Percentiles rank a stretch among this genome's conserved stretches.
These are phyloP conservation scores for Naja naja DNA, from an alignment of 2,113 vertebrate genomes.

Conservation along the genomic window DNA sequence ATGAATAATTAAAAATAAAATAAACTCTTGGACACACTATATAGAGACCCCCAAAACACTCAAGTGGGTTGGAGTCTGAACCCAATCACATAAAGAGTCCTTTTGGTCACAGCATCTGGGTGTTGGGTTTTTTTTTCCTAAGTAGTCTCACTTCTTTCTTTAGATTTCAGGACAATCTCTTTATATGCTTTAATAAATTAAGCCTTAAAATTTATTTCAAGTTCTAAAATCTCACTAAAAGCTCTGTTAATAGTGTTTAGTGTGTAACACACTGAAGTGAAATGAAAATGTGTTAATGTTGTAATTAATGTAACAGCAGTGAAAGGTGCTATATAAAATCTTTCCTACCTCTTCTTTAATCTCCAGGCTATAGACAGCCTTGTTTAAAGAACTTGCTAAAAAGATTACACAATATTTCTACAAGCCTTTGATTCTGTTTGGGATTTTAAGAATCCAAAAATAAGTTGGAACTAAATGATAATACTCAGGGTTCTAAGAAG, in stretches of 20 bases:
- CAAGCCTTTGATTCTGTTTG: slow-evolving; percentile 40
- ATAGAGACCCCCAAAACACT: neutral
- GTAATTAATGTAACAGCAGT: neutral
- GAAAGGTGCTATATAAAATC: neutral
- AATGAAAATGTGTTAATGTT: neutral
- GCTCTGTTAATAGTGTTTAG: neutral
- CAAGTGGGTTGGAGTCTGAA: neutral
- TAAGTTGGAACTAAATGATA: slow-evolving; percentile 21
- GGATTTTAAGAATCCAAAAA: neutral
- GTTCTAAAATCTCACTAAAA: neutral
- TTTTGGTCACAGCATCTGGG: neutral
- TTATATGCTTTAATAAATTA: neutral
- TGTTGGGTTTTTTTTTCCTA: neutral
- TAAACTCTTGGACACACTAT: no score
- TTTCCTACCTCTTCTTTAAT: neutral
- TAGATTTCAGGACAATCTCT: neutral
- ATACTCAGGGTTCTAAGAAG: slow-evolving; percentile 28
- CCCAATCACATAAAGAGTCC: neutral
- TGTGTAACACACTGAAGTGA: neutral
- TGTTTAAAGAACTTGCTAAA: slow-evolving; percentile 49
- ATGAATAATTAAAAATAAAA: no score
- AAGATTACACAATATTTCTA: slow-evolving; percentile 7
- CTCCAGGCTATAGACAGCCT: slow-evolving; percentile 25
- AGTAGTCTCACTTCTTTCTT: neutral
- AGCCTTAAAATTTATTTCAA: neutral